Percentiles rank a stretch among this genome's conserved stretches.
phyloP scores from a whole-genome alignment of 2,797 vertebrate genomes.

The Xenentodon cancila region DNA sequence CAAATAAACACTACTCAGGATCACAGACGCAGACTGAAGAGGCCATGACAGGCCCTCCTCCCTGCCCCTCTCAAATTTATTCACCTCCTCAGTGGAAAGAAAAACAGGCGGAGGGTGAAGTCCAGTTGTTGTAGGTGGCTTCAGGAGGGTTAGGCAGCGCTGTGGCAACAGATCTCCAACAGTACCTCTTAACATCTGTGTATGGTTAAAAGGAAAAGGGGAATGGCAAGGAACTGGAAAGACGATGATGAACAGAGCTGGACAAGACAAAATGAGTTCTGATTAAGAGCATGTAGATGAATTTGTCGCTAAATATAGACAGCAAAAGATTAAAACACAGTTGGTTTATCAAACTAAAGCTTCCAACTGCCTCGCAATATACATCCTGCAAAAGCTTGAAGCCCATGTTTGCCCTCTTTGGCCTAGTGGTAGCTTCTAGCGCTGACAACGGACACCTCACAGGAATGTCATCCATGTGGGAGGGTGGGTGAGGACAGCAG shows the following conservation, averaged over 20 bases:
- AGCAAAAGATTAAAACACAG: not conserved
- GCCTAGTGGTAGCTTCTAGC: slow-evolving; percentile 46
- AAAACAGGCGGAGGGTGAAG: slow-evolving; percentile 68
- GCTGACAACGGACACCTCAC: slow-evolving; percentile 61
- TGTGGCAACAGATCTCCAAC: slow-evolving; percentile 30
- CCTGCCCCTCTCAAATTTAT: slow-evolving; percentile 49
- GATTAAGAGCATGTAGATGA: not conserved
- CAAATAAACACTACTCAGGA: slow-evolving; percentile 74
- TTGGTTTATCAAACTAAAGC: not conserved
- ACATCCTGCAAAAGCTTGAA: not conserved
- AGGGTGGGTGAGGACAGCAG: slow-evolving; percentile 36
- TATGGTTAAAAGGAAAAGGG: slow-evolving; percentile 46
- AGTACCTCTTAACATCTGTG: slow-evolving; percentile 66
- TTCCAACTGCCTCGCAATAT: slow-evolving; percentile 2
- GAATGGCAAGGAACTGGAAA: slow-evolving; percentile 19
- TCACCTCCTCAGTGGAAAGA: slow-evolving; percentile 72
- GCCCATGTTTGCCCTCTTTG: slow-evolving; percentile 24
- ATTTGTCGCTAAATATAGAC: not conserved
- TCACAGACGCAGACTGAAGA: slow-evolving; percentile 52
- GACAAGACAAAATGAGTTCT: slow-evolving; percentile 3
- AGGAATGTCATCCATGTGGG: slow-evolving; percentile 65
- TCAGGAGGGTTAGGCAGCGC: slow-evolving; percentile 22
- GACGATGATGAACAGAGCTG: slow-evolving; percentile 14
- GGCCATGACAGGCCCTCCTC: slow-evolving; percentile 51
- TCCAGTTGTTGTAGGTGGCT: slow-evolving; percentile 66